Evolutionary conservation across 2,113 vertebrate genomes (phyloP).

Genomic region (Clarias batrachus): DNA sequence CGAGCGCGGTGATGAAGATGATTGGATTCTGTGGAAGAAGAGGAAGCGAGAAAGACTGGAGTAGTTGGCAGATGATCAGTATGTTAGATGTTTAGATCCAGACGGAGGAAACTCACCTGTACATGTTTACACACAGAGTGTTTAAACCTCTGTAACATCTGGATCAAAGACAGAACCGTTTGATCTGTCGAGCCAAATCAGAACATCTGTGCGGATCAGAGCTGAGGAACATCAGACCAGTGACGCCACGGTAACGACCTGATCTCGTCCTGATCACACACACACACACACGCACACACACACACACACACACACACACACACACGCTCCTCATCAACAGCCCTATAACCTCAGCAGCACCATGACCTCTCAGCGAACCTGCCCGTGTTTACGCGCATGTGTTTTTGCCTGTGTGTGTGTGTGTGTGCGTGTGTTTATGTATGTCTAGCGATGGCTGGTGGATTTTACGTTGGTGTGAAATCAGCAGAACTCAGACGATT

Average conservation of each 20-base stretch:
- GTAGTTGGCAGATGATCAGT: background rate
- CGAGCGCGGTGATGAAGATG: too few species aligned
- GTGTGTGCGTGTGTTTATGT: background rate
- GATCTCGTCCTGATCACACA: background rate
- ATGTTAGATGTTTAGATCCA: background rate
- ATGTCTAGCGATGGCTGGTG: too few species aligned
- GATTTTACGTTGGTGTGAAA: background rate
- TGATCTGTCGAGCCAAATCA: too few species aligned
- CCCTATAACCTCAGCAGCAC: conserved; percentile 4
- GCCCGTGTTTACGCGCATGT: background rate
- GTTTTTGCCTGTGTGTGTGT: background rate
- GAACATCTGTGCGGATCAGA: too few species aligned
- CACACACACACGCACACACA: background rate
- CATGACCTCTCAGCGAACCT: conserved; percentile 37
- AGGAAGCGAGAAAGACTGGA: background rate
- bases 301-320: conserved; percentile 26
- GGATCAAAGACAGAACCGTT: too few species aligned
- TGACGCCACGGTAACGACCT: background rate
- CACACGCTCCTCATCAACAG: conserved; percentile 2
- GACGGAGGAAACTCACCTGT: background rate
- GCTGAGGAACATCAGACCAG: too few species aligned
- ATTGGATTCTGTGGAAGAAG: too few species aligned
- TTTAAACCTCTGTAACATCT: too few species aligned
- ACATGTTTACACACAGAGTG: background rate
- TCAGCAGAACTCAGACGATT: background rate